Percentiles rank a stretch among this genome's conserved stretches.
Evolutionary conservation across 1,140 invertebrate species (phyloP).

Genomic region (Drosophila kepulauana): DNA sequence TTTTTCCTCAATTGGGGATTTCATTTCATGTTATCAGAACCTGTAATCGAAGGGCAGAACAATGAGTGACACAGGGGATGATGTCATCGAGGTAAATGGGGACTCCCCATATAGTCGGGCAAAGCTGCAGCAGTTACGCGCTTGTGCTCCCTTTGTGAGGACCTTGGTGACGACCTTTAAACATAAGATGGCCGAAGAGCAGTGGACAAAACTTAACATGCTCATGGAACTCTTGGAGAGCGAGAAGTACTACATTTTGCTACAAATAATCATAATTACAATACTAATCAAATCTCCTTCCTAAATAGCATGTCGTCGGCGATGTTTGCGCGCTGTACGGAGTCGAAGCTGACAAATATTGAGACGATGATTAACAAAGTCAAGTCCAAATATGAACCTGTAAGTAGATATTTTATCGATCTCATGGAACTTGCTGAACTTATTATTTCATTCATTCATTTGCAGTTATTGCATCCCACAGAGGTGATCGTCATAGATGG

Average conservation of each 20-base stretch:
- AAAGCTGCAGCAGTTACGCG: constrained; percentile 37
- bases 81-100: neutral
- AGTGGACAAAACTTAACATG: constrained; percentile 33
- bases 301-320: constrained; percentile 2
- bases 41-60: neutral
- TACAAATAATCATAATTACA: neutral
- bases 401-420: constrained; percentile 27
- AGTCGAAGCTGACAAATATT: constrained; percentile 39
- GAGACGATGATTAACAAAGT: constrained; percentile 50
- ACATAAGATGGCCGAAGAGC: constrained; percentile 18
- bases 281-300: neutral
- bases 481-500: constrained; percentile 39
- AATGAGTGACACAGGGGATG: constrained; percentile 30
- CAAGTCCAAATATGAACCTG: constrained; percentile 44
- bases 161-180: constrained; percentile 24
- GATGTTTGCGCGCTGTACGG: constrained; percentile 4
- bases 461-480: constrained; percentile 1
- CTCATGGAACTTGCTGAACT: neutral
- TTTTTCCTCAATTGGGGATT: no score
- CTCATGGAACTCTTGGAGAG: constrained; percentile 38
- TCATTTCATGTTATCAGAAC: no score
- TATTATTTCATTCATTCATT: neutral
- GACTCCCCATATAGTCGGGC: neutral
- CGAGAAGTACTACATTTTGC: constrained; percentile 14
- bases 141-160: constrained; percentile 45